These are phyloP conservation scores for Archilochus colubris DNA, from an alignment of 2,113 vertebrate genomes.

Conservation along the genomic window DNA sequence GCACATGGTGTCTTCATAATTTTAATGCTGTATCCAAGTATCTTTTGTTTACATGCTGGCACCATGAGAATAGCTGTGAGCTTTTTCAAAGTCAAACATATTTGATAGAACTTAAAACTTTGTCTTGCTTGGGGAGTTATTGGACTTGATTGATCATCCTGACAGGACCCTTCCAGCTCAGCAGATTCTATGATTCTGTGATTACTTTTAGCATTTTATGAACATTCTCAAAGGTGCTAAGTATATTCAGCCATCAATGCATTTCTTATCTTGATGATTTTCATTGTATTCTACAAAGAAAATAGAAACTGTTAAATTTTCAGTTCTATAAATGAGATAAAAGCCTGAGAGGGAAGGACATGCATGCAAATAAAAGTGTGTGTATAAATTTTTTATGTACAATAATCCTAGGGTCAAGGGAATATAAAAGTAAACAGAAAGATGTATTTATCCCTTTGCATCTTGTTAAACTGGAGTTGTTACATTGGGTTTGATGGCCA, in stretches of 20 bases:
- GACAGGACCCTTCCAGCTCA: too few relatives aligned
- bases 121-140: background rate
- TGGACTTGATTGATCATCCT: too few relatives aligned
- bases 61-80: background rate
- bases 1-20: background rate
- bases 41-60: background rate
- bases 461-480: conserved; percentile 29
- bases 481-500: conserved; percentile 39
- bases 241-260: background rate
- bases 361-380: background rate
- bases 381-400: background rate
- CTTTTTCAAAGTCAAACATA: background rate
- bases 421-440: background rate
- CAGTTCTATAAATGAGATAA: background rate
- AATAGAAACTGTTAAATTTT: background rate
- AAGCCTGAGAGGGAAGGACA: background rate
- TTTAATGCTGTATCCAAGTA: conserved; percentile 6
- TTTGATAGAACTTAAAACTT: background rate
- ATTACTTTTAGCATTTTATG: background rate
- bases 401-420: background rate
- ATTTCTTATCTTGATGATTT: conserved; percentile 30
- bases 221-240: background rate
- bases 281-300: background rate
- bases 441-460: background rate
- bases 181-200: too few relatives aligned